phyloP scores from a whole-genome alignment of 1,140 invertebrate genomes.

The Argopecten irradians region DNA sequence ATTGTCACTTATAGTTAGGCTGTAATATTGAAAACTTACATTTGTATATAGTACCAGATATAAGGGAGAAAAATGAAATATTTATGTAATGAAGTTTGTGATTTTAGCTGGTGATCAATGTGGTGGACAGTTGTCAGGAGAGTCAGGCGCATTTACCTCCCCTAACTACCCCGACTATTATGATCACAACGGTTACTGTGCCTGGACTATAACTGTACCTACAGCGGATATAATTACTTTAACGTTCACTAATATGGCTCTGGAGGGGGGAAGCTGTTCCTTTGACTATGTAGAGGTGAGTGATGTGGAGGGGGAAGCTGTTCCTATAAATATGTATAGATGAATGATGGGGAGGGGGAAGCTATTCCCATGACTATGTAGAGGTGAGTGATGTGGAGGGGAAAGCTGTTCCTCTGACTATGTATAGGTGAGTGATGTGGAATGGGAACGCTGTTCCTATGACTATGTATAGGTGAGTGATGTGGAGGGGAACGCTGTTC shows the following conservation, averaged over 20 bases:
- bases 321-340: no score
- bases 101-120: conserved; percentile 62
- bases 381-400: conserved; percentile 72
- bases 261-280: conserved; percentile 68
- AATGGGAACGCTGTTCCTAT: conserved; percentile 62
- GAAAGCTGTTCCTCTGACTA: no score
- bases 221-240: conserved; percentile 83
- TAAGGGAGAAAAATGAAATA: no score
- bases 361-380: conserved; percentile 75
- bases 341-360: conserved; percentile 67
- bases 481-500: no score
- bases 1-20: no score
- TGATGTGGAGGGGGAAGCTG: no score
- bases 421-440: no score
- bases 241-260: conserved; percentile 82
- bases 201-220: conserved; percentile 72
- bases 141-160: conserved; percentile 68
- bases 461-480: conserved; percentile 77
- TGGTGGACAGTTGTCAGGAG: conserved; percentile 66
- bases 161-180: conserved; percentile 73
- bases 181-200: conserved; percentile 70
- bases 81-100: background rate
- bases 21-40: no score
- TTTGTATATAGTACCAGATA: no score
- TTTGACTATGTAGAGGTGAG: conserved; percentile 76